phyloP scores from a whole-genome alignment of 2,797 vertebrate species.

The Vespertilio murinus region DNA sequence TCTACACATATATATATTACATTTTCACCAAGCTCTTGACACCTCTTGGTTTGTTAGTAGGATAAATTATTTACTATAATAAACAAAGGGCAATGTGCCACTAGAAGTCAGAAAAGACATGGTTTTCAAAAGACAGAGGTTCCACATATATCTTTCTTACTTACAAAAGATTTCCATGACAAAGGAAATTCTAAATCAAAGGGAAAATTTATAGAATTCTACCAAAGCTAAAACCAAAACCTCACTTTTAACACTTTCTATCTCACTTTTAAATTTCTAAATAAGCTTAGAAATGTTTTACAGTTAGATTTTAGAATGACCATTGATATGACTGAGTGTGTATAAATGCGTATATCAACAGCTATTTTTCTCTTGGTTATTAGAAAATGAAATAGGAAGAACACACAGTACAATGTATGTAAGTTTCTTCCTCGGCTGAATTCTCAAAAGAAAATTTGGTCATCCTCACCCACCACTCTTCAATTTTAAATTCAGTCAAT shows the following conservation, averaged over 20 bases:
- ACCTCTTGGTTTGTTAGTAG: background rate
- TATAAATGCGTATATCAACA: too few species aligned
- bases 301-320: background rate
- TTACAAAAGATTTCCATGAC: slow-evolving; percentile 15
- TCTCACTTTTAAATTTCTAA: background rate
- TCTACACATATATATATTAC: background rate
- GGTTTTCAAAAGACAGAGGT: background rate
- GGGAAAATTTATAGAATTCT: background rate
- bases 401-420: background rate
- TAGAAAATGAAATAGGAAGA: slow-evolving; percentile 13
- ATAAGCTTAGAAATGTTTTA: background rate
- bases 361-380: slow-evolving; percentile 13
- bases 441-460: slow-evolving; percentile 27
- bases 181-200: slow-evolving; percentile 26
- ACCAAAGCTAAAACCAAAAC: background rate
- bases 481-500: slow-evolving; percentile 43
- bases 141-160: slow-evolving; percentile 13
- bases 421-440: slow-evolving; percentile 22
- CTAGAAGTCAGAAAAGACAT: slow-evolving; percentile 9
- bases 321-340: background rate
- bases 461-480: background rate
- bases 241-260: background rate
- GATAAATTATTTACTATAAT: background rate
- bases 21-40: slow-evolving; percentile 1
- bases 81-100: background rate